Conservation (phyloP, 1,140 invertebrate genomes). For the Bicyclus anynana region DNA sequence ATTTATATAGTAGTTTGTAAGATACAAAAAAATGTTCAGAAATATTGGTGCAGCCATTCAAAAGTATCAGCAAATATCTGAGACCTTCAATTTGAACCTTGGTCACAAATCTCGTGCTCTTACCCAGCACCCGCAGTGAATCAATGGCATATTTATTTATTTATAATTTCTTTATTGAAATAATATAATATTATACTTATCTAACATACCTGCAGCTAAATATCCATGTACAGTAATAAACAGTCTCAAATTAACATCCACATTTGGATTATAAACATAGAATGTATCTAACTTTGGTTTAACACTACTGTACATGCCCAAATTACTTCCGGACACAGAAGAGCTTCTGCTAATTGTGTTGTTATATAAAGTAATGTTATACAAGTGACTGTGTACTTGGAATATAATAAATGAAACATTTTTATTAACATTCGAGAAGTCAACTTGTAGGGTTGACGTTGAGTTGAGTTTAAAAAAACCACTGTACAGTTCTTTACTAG, state of each 20-base stretch:
- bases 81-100: too few relatives aligned
- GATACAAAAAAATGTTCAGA: too few relatives aligned
- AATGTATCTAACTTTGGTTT: slow-evolving; percentile 42
- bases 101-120: too few relatives aligned
- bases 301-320: slow-evolving; percentile 78
- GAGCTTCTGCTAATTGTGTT: slow-evolving; percentile 45
- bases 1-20: too few relatives aligned
- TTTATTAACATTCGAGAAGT: slow-evolving; percentile 70
- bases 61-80: too few relatives aligned
- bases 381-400: slow-evolving; percentile 81
- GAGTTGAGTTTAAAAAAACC: slow-evolving; percentile 40
- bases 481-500: slow-evolving; percentile 53
- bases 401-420: slow-evolving; percentile 79
- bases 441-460: slow-evolving; percentile 55
- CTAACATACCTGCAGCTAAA: slow-evolving; percentile 67
- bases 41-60: too few relatives aligned
- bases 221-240: slow-evolving; percentile 78
- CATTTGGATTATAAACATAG: slow-evolving; percentile 65
- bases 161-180: background rate
- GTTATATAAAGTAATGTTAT: slow-evolving; percentile 81
- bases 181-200: background rate
- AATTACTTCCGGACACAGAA: slow-evolving; percentile 78
- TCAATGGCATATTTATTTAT: too few relatives aligned
- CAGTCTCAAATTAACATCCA: slow-evolving; percentile 58
- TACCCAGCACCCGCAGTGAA: too few relatives aligned